Percentiles rank a stretch among this genome's conserved stretches.
These are phyloP conservation scores for Diplosoma virens DNA, from an alignment of 23 tunicate genomes.

Conservation along the genomic window DNA sequence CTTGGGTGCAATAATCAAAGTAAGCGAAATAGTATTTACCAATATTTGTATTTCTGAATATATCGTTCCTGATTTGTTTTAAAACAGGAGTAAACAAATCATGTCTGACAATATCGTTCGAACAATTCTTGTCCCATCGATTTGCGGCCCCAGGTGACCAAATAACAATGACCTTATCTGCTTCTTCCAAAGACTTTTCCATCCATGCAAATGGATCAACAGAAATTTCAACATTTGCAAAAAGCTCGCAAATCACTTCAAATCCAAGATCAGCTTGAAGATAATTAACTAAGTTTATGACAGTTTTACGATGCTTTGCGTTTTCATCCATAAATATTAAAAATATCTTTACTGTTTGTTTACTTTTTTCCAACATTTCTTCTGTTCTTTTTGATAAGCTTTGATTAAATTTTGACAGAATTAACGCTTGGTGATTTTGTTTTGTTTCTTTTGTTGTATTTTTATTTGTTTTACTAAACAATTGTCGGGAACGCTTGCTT, in stretches of 20 bases:
- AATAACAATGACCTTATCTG: conserved; percentile 47
- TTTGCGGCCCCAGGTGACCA: conserved; percentile 42
- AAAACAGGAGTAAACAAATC: conserved; percentile 62
- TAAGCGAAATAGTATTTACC: conserved; percentile 48
- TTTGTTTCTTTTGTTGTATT: no score
- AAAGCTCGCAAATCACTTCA: conserved; percentile 39
- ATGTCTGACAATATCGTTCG: not conserved
- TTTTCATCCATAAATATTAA: conserved; percentile 51
- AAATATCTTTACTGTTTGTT: no score
- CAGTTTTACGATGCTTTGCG: conserved; percentile 35
- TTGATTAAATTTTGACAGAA: no score
- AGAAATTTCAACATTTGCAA: not conserved
- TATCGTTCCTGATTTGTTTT: conserved; percentile 26
- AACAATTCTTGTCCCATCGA: conserved; percentile 6
- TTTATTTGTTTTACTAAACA: no score
- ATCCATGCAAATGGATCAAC: conserved; percentile 37
- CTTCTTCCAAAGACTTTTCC: conserved; percentile 20
- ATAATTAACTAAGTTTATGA: conserved; percentile 48
- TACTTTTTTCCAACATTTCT: no score
- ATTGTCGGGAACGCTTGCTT: no score
- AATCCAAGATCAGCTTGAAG: conserved; percentile 69
- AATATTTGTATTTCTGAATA: conserved; percentile 24
- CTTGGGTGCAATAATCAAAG: conserved; percentile 45
- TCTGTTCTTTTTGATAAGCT: no score
- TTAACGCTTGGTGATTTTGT: no score